phyloP scores from a whole-genome alignment of 64 coral and sea anemone genomes.

The Platygyra sinensis region DNA sequence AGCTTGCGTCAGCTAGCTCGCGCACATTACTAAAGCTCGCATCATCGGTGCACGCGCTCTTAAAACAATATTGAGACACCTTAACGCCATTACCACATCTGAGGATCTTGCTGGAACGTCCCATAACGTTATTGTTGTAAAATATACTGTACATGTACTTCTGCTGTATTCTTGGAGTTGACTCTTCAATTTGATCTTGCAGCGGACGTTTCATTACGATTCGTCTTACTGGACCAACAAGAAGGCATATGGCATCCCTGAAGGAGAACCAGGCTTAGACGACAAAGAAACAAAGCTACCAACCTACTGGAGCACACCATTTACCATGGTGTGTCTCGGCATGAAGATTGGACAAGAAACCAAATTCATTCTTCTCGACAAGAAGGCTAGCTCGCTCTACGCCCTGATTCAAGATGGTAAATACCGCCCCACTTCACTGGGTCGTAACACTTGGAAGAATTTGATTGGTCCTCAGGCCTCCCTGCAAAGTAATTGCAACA shows the following conservation, averaged over 20 bases:
- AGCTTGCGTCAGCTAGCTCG: too few relatives aligned
- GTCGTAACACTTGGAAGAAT: background rate
- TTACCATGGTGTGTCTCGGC: background rate
- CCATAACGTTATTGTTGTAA: too few relatives aligned
- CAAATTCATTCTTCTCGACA: background rate
- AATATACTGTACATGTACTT: too few relatives aligned
- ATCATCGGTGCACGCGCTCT: too few relatives aligned
- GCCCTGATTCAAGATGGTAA: background rate
- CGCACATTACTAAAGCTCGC: too few relatives aligned
- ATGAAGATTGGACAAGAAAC: background rate
- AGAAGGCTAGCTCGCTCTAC: background rate
- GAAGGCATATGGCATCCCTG: background rate
- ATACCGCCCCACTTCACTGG: background rate
- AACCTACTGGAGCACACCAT: background rate
- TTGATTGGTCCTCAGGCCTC: constrained; percentile 1
- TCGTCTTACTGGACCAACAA: background rate
- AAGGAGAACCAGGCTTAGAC: background rate
- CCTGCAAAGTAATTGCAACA: constrained; percentile 2
- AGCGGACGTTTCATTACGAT: background rate
- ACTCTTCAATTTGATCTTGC: background rate
- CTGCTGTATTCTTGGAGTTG: too few relatives aligned
- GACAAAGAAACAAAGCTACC: background rate
- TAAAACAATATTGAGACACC: too few relatives aligned
- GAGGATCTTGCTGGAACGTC: too few relatives aligned
- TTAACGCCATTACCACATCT: too few relatives aligned